Evolutionary conservation across 2,113 vertebrate genomes (phyloP).

Genomic region (Ursus arctos): DNA sequence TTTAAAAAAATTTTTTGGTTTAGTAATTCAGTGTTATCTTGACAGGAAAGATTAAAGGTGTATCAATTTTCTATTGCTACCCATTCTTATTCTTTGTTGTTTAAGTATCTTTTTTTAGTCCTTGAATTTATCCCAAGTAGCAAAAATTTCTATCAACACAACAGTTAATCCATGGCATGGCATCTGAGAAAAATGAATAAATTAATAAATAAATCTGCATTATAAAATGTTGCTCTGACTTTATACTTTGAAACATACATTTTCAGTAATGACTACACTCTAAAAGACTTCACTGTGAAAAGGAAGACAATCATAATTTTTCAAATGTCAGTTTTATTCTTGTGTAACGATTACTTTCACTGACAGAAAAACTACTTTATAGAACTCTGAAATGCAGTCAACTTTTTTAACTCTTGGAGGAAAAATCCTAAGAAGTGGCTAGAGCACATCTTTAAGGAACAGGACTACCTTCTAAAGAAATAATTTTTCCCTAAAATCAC

Average conservation of each 20-base stretch:
- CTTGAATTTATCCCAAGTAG: not conserved
- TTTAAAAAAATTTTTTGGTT: not conserved
- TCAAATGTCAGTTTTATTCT: constrained; percentile 45
- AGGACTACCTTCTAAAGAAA: not conserved
- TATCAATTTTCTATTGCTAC: not conserved
- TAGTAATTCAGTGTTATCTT: not conserved
- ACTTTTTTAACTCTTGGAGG: not conserved
- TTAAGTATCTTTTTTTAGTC: not conserved
- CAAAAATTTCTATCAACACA: not conserved
- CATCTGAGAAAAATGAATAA: not conserved
- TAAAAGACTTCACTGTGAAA: not conserved
- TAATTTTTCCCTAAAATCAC: not conserved
- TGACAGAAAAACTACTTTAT: constrained; percentile 7
- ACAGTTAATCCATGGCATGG: not conserved
- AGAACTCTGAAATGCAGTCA: not conserved
- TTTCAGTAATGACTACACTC: constrained; percentile 45
- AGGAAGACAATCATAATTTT: not conserved
- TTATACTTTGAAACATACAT: not conserved
- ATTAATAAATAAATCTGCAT: not conserved
- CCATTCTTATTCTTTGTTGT: not conserved
- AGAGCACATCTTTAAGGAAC: not conserved
- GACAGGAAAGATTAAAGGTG: not conserved
- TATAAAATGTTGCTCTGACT: constrained; percentile 10
- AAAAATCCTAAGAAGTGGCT: not conserved
- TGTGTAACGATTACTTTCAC: not conserved